Conservation (phyloP, 1,140 invertebrate genomes). For the Campoletis sonorensis region DNA sequence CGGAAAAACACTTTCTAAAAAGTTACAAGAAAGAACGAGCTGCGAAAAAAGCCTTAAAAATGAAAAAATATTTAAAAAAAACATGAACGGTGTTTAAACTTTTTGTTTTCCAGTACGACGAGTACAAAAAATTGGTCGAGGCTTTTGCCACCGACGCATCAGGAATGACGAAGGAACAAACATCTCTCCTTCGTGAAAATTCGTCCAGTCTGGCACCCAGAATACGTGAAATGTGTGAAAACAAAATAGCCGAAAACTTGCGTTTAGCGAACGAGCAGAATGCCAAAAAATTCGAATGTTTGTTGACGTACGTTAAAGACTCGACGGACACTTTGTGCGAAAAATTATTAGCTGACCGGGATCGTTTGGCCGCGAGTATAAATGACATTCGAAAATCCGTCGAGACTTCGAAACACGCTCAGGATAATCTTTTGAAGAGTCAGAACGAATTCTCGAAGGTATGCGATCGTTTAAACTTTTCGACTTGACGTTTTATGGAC, state of each 20-base stretch:
- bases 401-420: constrained; percentile 30
- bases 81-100: constrained; percentile 26
- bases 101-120: constrained; percentile 59
- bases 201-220: constrained; percentile 59
- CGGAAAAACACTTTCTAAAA: background rate
- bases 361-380: constrained; percentile 59
- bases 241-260: constrained; percentile 65
- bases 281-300: constrained; percentile 61
- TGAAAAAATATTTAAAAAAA: constrained; percentile 11
- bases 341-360: constrained; percentile 54
- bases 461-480: background rate
- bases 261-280: constrained; percentile 57
- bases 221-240: constrained; percentile 62
- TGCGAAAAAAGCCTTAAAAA: background rate
- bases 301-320: constrained; percentile 58
- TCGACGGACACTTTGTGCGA: constrained; percentile 61
- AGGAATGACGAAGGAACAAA: constrained; percentile 59
- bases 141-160: constrained; percentile 55
- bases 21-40: too few relatives aligned
- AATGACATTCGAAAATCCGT: constrained; percentile 56
- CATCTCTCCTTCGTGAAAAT: constrained; percentile 52
- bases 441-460: constrained; percentile 20
- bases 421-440: constrained; percentile 1
- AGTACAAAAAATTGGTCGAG: constrained; percentile 63
- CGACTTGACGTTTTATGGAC: background rate